Percentiles rank a stretch among this genome's conserved stretches.
Conservation (phyloP, 2,888 invertebrate species). For the Aproaerema taeniolella region DNA sequence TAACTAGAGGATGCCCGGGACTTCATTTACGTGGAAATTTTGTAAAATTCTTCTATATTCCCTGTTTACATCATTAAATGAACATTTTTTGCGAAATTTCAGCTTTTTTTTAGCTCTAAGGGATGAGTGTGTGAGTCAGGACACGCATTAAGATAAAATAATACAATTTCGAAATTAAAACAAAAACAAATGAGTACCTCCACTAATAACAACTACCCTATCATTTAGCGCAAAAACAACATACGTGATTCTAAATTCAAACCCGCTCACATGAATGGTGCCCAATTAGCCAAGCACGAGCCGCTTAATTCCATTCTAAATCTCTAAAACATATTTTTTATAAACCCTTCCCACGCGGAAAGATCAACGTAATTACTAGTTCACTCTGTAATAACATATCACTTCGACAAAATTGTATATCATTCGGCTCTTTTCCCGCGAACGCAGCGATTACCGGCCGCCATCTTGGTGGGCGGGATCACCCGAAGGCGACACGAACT, state of each 20-base stretch:
- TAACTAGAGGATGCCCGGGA: no score
- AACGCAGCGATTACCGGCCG: constrained; percentile 71
- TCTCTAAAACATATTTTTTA: constrained; percentile 54
- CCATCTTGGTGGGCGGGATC: constrained; percentile 74
- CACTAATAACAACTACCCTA: constrained; percentile 4
- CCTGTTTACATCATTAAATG: no score
- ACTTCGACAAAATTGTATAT: constrained; percentile 76
- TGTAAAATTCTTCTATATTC: no score
- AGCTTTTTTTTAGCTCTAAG: no score
- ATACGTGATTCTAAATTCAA: constrained; percentile 39
- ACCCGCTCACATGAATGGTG: constrained; percentile 48
- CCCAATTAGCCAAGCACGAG: constrained; percentile 70
- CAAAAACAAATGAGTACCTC: neutral
- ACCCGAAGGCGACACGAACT: constrained; percentile 73
- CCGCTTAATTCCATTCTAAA: constrained; percentile 44
- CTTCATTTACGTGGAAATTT: no score
- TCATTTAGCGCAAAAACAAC: constrained; percentile 23
- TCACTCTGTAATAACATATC: constrained; percentile 72
- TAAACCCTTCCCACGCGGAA: constrained; percentile 74
- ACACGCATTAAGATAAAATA: no score
- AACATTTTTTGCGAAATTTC: no score
- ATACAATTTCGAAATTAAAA: neutral
- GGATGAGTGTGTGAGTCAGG: no score
- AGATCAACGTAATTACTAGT: constrained; percentile 69
- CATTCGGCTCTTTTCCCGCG: constrained; percentile 68